Evolutionary conservation across 2,113 vertebrate genomes (phyloP), one percentile per base, ranked within the genome.

Genomic region (Rhea pennata): DNA sequence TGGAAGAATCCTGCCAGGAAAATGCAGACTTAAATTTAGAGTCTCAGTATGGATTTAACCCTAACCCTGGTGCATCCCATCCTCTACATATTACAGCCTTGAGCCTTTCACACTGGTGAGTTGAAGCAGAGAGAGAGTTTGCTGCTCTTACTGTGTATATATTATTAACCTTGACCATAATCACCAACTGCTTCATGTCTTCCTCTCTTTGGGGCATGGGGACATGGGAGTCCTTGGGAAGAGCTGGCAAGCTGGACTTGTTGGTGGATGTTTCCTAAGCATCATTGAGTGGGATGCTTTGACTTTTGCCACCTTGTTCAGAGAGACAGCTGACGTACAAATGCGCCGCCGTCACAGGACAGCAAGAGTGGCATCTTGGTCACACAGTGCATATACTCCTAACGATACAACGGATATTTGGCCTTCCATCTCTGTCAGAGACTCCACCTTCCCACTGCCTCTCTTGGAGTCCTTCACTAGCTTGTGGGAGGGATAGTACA

Each of bases 361-460:
- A 36, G 40, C 59, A 56, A 11, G 19, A 21, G 61, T 33, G 71
- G n/a, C 21, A 7, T 33, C 42, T 50, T 22, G 62, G 62, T 50
- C 51, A 8, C 22, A 10, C 10, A 51, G 51, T 58, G 61, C 46
- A 51, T 44, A 4, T 75, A 40, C 21, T 7, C 66, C 61, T 10
- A 20, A 26, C 40, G 5, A 61, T 56, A 3, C 24, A 50, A 8
- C 15, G 40, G 40, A 15, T 24, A 12, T 24, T 15, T 0, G 1
- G 33, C 53, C 29, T 59, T 76, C 42, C n/a, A 27, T 12, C 62
- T n/a, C 72, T 1, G 0, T 40, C 27, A 27, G 72, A 42, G 27
- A n/a, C 44, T 46, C 44, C 44, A 46, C 14, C 44, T 46, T 46
- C 27, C n/a, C 39, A 29, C 70, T 44, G 65, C 20, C 65, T 62